Conservation (phyloP, 2,797 vertebrate species). For the Siniperca scherzeri region DNA sequence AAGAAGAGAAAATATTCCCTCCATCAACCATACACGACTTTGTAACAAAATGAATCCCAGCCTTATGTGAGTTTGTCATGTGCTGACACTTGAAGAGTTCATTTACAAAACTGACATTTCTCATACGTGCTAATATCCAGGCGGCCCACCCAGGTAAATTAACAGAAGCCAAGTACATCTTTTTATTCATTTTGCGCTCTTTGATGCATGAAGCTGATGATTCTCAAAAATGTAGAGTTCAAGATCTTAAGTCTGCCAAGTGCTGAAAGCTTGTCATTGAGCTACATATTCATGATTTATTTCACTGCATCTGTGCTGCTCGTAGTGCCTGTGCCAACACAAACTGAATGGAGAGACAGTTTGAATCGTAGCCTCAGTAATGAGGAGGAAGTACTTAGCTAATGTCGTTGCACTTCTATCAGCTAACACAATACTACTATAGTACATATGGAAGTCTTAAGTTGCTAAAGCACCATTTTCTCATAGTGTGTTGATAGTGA, state of each 20-base stretch:
- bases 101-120: slow-evolving; percentile 38
- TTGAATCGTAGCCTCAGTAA: slow-evolving; percentile 37
- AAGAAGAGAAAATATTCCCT: neutral
- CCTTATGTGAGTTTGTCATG: slow-evolving; percentile 16
- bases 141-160: slow-evolving; percentile 51
- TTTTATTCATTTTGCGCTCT: slow-evolving; percentile 5
- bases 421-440: slow-evolving; percentile 1
- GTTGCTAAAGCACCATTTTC: neutral
- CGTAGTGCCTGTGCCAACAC: slow-evolving; percentile 31
- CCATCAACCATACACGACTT: slow-evolving; percentile 9
- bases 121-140: slow-evolving; percentile 42
- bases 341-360: slow-evolving; percentile 45
- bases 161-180: slow-evolving; percentile 40
- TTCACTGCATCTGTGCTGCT: slow-evolving; percentile 38
- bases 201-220: slow-evolving; percentile 27
- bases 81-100: slow-evolving; percentile 48
- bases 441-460: neutral
- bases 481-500: too few species aligned
- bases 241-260: slow-evolving; percentile 31
- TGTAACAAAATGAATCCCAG: slow-evolving; percentile 3
- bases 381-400: slow-evolving; percentile 52
- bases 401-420: slow-evolving; percentile 34
- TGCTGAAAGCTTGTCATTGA: slow-evolving; percentile 55
- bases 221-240: slow-evolving; percentile 20
- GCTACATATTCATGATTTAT: slow-evolving; percentile 25